phyloP scores from a whole-genome alignment of 2,113 vertebrate species.

The Gymnarchus niloticus region DNA sequence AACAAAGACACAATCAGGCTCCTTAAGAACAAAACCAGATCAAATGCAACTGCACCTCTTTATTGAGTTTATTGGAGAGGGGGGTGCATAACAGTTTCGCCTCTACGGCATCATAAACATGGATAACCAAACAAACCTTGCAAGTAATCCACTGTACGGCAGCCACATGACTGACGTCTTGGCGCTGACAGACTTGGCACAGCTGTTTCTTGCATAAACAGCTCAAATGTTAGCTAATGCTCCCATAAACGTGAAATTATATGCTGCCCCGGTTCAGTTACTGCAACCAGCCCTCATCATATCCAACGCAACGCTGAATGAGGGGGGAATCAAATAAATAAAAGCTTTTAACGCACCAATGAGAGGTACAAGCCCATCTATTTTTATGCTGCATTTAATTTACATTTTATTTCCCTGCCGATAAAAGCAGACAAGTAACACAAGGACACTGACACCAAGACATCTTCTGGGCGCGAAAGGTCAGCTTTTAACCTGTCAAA shows the following conservation, averaged over 20 bases:
- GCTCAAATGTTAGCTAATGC: slow-evolving; percentile 30
- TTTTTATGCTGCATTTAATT: slow-evolving; percentile 72
- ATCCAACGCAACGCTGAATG: slow-evolving; percentile 23
- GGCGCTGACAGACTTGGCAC: slow-evolving; percentile 19
- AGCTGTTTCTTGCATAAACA: slow-evolving; percentile 24
- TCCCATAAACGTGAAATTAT: slow-evolving; percentile 33
- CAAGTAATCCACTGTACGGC: neutral
- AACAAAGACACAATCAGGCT: slow-evolving; percentile 71
- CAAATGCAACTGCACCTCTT: slow-evolving; percentile 31
- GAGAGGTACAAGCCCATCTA: slow-evolving; percentile 69
- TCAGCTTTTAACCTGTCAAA: slow-evolving; percentile 71
- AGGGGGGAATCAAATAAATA: slow-evolving; percentile 4
- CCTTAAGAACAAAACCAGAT: slow-evolving; percentile 45
- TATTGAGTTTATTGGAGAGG: slow-evolving; percentile 10
- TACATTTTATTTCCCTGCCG: slow-evolving; percentile 67
- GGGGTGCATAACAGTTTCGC: neutral
- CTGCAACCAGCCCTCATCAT: slow-evolving; percentile 27
- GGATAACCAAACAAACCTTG: neutral
- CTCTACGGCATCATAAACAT: neutral
- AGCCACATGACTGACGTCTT: neutral
- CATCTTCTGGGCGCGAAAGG: slow-evolving; percentile 59
- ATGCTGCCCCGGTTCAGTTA: slow-evolving; percentile 30
- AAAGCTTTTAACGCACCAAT: slow-evolving; percentile 29
- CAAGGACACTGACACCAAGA: slow-evolving; percentile 65
- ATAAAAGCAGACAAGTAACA: slow-evolving; percentile 71